A percentile compares a stretch with the other conserved stretches of the same genome.
phyloP scores from a whole-genome alignment of 1,140 invertebrate species.

The Drosophila insularis region DNA sequence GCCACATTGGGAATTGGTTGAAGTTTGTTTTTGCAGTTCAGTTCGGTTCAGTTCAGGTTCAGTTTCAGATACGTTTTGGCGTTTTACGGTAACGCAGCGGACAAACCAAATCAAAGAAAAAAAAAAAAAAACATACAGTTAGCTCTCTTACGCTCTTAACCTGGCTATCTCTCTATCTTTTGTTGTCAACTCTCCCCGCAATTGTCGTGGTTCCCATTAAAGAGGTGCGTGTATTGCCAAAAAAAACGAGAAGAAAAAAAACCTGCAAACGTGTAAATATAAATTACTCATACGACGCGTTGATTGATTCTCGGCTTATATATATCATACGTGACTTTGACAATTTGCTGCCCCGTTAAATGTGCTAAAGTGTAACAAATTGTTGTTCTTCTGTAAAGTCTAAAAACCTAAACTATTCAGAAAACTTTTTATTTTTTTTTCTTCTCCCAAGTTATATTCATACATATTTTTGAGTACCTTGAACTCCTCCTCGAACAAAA shows the following conservation, averaged over 20 bases:
- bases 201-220: not conserved
- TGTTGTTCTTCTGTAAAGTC: conserved; percentile 40
- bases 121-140: conserved; percentile 39
- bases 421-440: not conserved
- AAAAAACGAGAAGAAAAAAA: conserved; percentile 23
- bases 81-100: conserved; percentile 78
- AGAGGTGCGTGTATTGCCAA: conserved; percentile 36
- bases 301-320: conserved; percentile 22
- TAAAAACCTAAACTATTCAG: conserved; percentile 7
- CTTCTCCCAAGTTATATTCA: not conserved
- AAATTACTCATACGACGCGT: conserved; percentile 68
- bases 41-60: conserved; percentile 37
- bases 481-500: not conserved
- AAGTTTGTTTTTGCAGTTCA: conserved; percentile 12
- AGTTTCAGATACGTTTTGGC: conserved; percentile 78
- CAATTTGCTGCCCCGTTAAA: conserved; percentile 60
- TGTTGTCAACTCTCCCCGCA: not conserved
- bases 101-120: not conserved
- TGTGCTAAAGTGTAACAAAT: conserved; percentile 57
- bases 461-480: conserved; percentile 3
- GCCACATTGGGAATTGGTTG: conserved; percentile 57
- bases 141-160: conserved; percentile 20
- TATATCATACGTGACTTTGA: conserved; percentile 68
- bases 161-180: conserved; percentile 17
- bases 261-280: conserved; percentile 70